These are phyloP conservation scores for Rhincodon typus DNA, from an alignment of 2,797 vertebrate genomes.

Conservation along the genomic window DNA sequence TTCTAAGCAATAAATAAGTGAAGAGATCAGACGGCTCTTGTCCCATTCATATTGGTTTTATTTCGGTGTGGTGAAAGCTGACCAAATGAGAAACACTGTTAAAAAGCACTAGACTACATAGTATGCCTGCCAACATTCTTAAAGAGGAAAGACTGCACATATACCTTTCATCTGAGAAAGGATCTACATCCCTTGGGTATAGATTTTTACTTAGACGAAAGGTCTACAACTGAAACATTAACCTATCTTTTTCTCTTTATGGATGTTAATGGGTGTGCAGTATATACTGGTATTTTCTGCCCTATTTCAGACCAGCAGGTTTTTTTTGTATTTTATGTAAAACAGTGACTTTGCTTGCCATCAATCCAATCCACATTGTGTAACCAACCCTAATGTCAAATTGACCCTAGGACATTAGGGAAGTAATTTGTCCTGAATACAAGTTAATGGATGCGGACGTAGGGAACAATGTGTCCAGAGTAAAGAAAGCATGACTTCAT, in stretches of 20 bases:
- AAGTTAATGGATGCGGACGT: not conserved
- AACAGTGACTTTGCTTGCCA: not conserved
- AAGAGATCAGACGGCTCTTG: not conserved
- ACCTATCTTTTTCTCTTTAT: not conserved
- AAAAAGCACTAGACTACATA: not conserved
- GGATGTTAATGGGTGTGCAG: not conserved
- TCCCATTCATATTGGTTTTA: not conserved
- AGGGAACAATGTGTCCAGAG: too few relatives aligned
- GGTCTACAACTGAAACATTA: not conserved
- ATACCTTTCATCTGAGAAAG: not conserved
- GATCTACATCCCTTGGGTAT: not conserved
- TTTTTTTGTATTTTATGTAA: slow-evolving; percentile 18
- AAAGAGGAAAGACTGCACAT: not conserved
- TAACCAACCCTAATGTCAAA: not conserved
- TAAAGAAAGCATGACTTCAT: not conserved
- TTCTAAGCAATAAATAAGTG: not conserved
- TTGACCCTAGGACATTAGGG: slow-evolving; percentile 6
- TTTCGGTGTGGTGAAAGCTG: not conserved
- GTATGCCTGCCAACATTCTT: not conserved
- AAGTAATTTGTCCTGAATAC: slow-evolving; percentile 33
- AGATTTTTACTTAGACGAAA: not conserved
- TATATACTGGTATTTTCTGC: not conserved
- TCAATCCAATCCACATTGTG: slow-evolving; percentile 15
- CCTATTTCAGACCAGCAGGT: not conserved
- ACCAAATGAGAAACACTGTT: not conserved